Percentiles rank a stretch among this genome's conserved stretches.
Evolutionary conservation across 1,140 invertebrate species (phyloP).

Genomic region (Odontomachus brunneus): DNA sequence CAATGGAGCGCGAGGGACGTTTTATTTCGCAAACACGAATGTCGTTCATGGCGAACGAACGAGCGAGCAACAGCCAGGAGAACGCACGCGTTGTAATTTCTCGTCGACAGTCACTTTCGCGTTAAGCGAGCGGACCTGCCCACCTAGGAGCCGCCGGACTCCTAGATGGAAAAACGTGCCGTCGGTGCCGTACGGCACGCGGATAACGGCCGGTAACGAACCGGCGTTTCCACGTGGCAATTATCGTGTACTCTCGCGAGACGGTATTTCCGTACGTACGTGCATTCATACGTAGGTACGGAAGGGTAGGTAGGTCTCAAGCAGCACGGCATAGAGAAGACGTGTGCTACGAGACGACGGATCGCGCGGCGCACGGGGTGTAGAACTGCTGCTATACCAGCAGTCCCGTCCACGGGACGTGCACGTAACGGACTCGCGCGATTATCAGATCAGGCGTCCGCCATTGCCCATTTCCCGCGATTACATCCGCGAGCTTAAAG

Average conservation of each 20-base stretch:
- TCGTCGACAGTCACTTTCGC: conserved; percentile 19
- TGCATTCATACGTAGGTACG: conserved; percentile 10
- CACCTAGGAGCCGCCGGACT: too few relatives aligned
- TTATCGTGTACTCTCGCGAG: conserved; percentile 29
- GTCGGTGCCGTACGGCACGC: not conserved
- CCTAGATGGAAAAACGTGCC: conserved; percentile 17
- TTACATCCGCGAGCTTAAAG: conserved; percentile 49
- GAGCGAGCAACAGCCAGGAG: too few relatives aligned
- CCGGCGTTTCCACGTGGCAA: conserved; percentile 45
- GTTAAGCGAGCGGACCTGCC: too few relatives aligned
- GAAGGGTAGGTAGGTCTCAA: too few relatives aligned
- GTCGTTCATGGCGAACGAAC: not conserved
- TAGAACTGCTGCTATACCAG: too few relatives aligned
- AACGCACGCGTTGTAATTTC: too few relatives aligned
- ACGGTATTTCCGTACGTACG: conserved; percentile 34
- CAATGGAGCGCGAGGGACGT: not conserved
- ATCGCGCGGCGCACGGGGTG: not conserved
- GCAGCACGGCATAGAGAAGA: not conserved
- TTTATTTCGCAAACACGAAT: conserved; percentile 35
- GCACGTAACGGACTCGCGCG: conserved; percentile 18
- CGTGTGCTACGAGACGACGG: not conserved
- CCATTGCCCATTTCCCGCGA: conserved; percentile 56
- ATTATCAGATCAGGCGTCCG: conserved; percentile 55
- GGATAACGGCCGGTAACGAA: conserved; percentile 7
- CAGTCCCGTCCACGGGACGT: not conserved